A percentile compares a stretch with the other conserved stretches of the same genome.
Evolutionary conservation across 1,140 invertebrate species (phyloP).

Genomic region (Lasaia peninsularis): DNA sequence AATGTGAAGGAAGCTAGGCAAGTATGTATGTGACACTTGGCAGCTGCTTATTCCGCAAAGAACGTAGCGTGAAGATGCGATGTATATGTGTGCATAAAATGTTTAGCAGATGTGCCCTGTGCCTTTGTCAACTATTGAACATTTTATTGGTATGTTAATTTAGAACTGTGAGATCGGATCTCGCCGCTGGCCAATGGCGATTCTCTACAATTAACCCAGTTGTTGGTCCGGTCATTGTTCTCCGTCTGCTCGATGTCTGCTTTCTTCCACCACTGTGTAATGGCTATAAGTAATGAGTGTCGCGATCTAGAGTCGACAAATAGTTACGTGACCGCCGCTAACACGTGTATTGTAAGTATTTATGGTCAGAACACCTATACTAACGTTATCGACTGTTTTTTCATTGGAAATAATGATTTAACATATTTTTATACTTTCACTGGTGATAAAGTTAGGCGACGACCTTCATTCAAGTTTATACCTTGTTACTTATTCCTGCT

Average conservation of each 20-base stretch:
- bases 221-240: constrained; percentile 52
- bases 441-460: too few species aligned
- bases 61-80: too few species aligned
- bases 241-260: constrained; percentile 63
- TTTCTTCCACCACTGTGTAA: constrained; percentile 49
- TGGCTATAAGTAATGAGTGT: constrained; percentile 57
- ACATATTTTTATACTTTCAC: too few species aligned
- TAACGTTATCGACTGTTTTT: constrained; percentile 16
- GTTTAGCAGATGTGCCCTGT: background rate
- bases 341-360: constrained; percentile 51
- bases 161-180: constrained; percentile 46
- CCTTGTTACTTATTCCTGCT: too few species aligned
- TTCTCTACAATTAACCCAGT: constrained; percentile 71
- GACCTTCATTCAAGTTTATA: too few species aligned
- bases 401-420: too few species aligned
- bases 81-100: too few species aligned
- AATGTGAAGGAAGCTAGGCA: too few species aligned
- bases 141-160: constrained; percentile 55
- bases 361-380: constrained; percentile 13
- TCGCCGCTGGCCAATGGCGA: constrained; percentile 45
- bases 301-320: constrained; percentile 40
- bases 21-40: too few species aligned
- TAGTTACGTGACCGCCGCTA: constrained; percentile 45
- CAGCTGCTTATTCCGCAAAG: too few species aligned
- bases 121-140: constrained; percentile 29